Conservation (phyloP, 1,140 invertebrate species). For the Rhagoletis pomonella region DNA sequence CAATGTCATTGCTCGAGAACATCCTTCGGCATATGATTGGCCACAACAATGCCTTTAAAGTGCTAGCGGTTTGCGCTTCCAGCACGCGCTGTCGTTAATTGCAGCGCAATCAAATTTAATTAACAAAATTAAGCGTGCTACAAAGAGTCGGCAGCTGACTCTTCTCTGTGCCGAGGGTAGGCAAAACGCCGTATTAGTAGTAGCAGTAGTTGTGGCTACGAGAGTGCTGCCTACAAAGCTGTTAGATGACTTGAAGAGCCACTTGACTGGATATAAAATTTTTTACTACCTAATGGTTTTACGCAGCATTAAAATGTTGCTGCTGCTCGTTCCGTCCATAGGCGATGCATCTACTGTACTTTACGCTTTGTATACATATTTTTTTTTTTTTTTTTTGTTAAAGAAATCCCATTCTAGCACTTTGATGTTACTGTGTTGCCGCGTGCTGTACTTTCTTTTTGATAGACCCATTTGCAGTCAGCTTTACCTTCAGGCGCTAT, state of each 20-base stretch:
- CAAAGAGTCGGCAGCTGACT: background rate
- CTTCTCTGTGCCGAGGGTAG: background rate
- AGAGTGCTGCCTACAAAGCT: background rate
- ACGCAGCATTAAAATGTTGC: constrained; percentile 11
- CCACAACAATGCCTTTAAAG: constrained; percentile 20
- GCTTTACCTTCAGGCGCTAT: background rate
- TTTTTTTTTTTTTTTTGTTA: background rate
- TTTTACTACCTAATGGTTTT: constrained; percentile 41
- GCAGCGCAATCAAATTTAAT: constrained; percentile 47
- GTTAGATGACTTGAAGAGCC: background rate
- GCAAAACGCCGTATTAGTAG: background rate
- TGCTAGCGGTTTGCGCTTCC: background rate
- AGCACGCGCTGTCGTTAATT: constrained; percentile 31
- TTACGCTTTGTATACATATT: background rate
- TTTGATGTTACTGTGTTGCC: background rate
- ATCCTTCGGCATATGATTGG: background rate
- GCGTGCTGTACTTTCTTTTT: background rate
- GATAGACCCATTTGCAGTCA: background rate
- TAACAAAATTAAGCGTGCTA: constrained; percentile 38
- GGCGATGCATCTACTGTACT: background rate
- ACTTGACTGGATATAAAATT: constrained; percentile 18
- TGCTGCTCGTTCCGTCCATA: background rate
- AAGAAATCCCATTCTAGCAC: background rate
- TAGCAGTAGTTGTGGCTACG: background rate
- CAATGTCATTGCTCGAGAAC: background rate